A percentile compares a stretch with the other conserved stretches of the same genome.
These are phyloP conservation scores for Mactromeris polynyma DNA, from an alignment of 2,888 invertebrate genomes.

Conservation along the genomic window DNA sequence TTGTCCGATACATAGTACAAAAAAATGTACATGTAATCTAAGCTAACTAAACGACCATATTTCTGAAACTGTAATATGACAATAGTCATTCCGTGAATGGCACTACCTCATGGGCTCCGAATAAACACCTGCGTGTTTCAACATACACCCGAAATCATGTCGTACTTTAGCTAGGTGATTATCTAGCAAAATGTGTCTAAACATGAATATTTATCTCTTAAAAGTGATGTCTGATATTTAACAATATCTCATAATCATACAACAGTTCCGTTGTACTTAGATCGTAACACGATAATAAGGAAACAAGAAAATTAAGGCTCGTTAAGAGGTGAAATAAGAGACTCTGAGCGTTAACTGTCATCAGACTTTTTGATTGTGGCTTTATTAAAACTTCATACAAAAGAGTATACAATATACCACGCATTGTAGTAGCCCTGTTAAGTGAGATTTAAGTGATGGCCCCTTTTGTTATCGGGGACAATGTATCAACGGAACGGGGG, in stretches of 20 bases:
- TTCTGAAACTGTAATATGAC: too few relatives aligned
- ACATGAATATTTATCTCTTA: not conserved
- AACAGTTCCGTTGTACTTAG: not conserved
- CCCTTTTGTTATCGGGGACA: constrained; percentile 6
- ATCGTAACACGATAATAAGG: not conserved
- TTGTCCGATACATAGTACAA: too few relatives aligned
- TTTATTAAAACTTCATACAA: not conserved
- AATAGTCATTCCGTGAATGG: too few relatives aligned
- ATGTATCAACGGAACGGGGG: not conserved
- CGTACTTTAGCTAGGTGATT: not conserved
- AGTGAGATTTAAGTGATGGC: constrained; percentile 3
- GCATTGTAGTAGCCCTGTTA: not conserved
- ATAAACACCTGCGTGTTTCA: too few relatives aligned
- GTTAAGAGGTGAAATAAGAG: not conserved
- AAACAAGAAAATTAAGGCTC: not conserved
- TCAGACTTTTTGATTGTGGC: not conserved
- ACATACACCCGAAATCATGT: not conserved
- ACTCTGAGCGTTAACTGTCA: not conserved
- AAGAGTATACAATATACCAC: not conserved
- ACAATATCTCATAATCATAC: not conserved
- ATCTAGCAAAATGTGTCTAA: not conserved
- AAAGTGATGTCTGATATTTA: not conserved
- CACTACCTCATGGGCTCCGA: too few relatives aligned
- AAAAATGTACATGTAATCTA: too few relatives aligned
- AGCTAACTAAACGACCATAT: too few relatives aligned